Conservation (phyloP, 2,797 vertebrate genomes). For the Sebastes kiyomatsui region DNA sequence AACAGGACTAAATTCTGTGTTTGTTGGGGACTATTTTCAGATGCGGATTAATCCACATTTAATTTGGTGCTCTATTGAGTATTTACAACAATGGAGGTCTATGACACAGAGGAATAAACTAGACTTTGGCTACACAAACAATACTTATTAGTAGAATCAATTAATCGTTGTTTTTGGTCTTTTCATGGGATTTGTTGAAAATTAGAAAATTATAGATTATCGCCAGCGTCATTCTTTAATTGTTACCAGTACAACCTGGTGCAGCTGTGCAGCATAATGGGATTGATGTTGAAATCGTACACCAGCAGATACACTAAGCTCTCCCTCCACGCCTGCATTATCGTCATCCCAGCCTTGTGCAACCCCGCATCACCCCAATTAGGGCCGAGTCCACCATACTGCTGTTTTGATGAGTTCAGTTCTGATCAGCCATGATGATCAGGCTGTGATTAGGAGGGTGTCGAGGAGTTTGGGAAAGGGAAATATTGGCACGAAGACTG, state of each 20-base stretch:
- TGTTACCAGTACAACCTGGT: background rate
- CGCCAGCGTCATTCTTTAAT: background rate
- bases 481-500: background rate
- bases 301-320: slow-evolving; percentile 17
- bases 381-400: slow-evolving; percentile 31
- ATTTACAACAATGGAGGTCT: background rate
- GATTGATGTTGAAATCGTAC: slow-evolving; percentile 3
- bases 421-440: slow-evolving; percentile 36
- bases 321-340: background rate
- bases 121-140: background rate
- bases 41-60: slow-evolving; percentile 2
- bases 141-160: background rate
- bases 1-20: slow-evolving; percentile 19
- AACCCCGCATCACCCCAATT: slow-evolving; percentile 48
- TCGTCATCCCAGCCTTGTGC: slow-evolving; percentile 20
- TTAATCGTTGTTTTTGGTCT: background rate
- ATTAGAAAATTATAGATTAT: background rate
- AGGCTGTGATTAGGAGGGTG: slow-evolving; percentile 17
- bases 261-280: slow-evolving; percentile 1
- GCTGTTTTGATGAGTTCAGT: slow-evolving; percentile 39
- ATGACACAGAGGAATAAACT: background rate
- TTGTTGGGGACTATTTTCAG: slow-evolving; percentile 11
- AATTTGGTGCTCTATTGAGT: background rate
- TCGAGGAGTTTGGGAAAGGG: background rate
- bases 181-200: background rate